Evolutionary conservation across 2,113 vertebrate genomes (phyloP).

Genomic region (Mugil cephalus): DNA sequence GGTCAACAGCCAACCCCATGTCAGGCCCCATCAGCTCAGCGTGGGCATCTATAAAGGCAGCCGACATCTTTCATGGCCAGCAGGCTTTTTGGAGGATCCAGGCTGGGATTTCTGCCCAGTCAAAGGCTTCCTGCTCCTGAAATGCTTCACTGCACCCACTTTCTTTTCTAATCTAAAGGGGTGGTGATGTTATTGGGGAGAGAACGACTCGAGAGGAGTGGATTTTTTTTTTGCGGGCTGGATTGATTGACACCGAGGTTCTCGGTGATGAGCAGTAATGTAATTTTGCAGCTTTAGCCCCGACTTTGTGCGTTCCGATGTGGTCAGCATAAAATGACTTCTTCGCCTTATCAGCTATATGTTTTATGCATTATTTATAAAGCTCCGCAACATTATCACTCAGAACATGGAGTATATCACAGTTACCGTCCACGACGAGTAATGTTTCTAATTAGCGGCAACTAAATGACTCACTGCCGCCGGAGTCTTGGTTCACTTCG

Average conservation of each 20-base stretch:
- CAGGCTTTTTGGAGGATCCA: slow-evolving; percentile 62
- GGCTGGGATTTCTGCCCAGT: slow-evolving; percentile 75
- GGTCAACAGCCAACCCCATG: slow-evolving; percentile 72
- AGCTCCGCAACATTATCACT: slow-evolving; percentile 21
- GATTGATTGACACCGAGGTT: slow-evolving; percentile 51
- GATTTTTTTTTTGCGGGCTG: slow-evolving; percentile 55
- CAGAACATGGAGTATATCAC: slow-evolving; percentile 29
- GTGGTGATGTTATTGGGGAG: slow-evolving; percentile 34
- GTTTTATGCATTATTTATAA: slow-evolving; percentile 21
- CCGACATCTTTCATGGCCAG: slow-evolving; percentile 73
- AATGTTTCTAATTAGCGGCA: slow-evolving; percentile 48
- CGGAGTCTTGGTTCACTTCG: slow-evolving; percentile 34
- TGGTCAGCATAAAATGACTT: slow-evolving; percentile 39
- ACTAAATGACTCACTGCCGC: slow-evolving; percentile 41
- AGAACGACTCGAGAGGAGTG: slow-evolving; percentile 44
- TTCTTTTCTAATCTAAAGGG: slow-evolving; percentile 69
- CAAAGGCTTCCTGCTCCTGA: slow-evolving; percentile 64
- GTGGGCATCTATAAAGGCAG: slow-evolving; percentile 74
- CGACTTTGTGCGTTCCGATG: slow-evolving; percentile 35
- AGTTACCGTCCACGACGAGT: slow-evolving; percentile 20
- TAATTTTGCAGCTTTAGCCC: slow-evolving; percentile 40
- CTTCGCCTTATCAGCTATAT: slow-evolving; percentile 26
- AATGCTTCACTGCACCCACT: slow-evolving; percentile 74
- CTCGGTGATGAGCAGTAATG: slow-evolving; percentile 46
- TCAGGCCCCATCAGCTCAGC: slow-evolving; percentile 73